Conservation (phyloP, 2,797 vertebrate genomes). For the Telmatherina bonti region DNA sequence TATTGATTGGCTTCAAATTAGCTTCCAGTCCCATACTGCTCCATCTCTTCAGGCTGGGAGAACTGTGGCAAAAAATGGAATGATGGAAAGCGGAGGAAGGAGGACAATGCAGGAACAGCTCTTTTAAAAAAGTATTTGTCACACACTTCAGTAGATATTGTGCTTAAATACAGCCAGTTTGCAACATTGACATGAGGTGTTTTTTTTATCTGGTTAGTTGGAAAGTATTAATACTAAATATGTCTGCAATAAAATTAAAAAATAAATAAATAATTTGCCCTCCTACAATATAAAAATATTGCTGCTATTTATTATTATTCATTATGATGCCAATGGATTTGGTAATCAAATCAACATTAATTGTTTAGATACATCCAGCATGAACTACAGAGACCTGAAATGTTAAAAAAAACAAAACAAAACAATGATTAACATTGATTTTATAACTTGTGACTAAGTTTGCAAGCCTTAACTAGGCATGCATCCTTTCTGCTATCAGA, state of each 20-base stretch:
- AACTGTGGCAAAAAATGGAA: no score
- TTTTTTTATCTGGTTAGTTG: not conserved
- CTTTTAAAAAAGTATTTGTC: constrained; percentile 30
- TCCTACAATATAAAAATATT: not conserved
- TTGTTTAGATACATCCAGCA: no score
- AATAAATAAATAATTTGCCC: not conserved
- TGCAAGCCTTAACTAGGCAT: no score
- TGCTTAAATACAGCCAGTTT: constrained; percentile 9
- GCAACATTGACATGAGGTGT: constrained; percentile 2
- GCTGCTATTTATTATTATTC: not conserved
- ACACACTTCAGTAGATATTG: constrained; percentile 18
- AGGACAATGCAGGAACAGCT: constrained; percentile 6
- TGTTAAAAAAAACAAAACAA: no score
- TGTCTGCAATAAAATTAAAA: no score
- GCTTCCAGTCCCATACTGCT: constrained; percentile 70
- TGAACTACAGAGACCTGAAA: no score
- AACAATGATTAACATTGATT: no score
- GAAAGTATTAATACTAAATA: not conserved
- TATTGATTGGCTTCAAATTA: constrained; percentile 84
- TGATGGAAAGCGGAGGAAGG: constrained; percentile 24
- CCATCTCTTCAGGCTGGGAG: constrained; percentile 42
- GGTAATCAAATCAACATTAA: no score
- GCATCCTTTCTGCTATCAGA: no score
- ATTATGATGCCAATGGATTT: not conserved
- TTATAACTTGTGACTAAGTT: no score